These are phyloP conservation scores for Periparus ater DNA, from an alignment of 2,797 vertebrate species.

Conservation along the genomic window DNA sequence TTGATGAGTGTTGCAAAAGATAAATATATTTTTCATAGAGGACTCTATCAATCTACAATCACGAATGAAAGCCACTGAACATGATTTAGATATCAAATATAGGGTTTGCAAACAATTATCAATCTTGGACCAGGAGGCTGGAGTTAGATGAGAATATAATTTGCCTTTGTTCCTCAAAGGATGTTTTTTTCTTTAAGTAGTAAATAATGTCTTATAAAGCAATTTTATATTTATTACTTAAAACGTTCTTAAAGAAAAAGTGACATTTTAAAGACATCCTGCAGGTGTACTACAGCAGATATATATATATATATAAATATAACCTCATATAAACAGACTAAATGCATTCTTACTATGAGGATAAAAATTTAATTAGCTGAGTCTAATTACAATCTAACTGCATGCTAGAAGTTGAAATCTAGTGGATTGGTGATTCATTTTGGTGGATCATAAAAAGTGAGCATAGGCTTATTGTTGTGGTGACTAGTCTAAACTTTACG, in stretches of 20 bases:
- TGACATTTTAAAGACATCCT: slow-evolving; percentile 30
- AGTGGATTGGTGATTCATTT: slow-evolving; percentile 67
- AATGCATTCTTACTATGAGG: slow-evolving; percentile 29
- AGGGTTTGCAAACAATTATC: slow-evolving; percentile 73
- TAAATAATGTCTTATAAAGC: slow-evolving; percentile 38
- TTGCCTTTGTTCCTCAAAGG: slow-evolving; percentile 55
- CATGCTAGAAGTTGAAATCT: slow-evolving; percentile 59
- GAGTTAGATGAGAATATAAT: slow-evolving; percentile 41
- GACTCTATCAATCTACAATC: slow-evolving; percentile 71
- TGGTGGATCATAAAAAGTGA: slow-evolving; percentile 73
- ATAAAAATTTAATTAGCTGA: slow-evolving; percentile 72
- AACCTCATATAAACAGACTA: slow-evolving; percentile 42
- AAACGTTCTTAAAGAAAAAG: slow-evolving; percentile 44
- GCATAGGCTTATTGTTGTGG: slow-evolving; percentile 62
- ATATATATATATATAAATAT: neutral
- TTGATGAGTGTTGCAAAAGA: slow-evolving; percentile 75
- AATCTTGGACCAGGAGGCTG: slow-evolving; percentile 44
- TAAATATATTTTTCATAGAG: slow-evolving; percentile 74
- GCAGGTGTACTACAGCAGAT: slow-evolving; percentile 39
- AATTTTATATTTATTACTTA: slow-evolving; percentile 26
- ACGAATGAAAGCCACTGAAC: slow-evolving; percentile 67
- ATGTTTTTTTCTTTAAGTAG: slow-evolving; percentile 31
- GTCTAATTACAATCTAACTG: slow-evolving; percentile 66
- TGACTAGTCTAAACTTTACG: slow-evolving; percentile 61
- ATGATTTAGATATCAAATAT: slow-evolving; percentile 78